Conservation (phyloP, 2,888 invertebrate species). For the Lamellibrachia satsuma region DNA sequence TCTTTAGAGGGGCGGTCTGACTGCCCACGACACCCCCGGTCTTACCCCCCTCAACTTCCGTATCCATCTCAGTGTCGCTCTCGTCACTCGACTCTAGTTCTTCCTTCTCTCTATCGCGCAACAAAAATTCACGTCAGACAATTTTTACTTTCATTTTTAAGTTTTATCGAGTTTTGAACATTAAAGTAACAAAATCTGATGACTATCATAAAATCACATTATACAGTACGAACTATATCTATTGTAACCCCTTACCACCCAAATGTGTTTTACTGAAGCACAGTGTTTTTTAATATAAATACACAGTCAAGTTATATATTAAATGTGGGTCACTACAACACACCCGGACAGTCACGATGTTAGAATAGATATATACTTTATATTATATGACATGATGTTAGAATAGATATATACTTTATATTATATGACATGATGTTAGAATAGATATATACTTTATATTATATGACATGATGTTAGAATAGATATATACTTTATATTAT, state of each 20-base stretch:
- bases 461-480: too few relatives aligned
- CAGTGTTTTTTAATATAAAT: neutral
- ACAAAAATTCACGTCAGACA: neutral
- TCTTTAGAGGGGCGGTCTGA: constrained; percentile 67
- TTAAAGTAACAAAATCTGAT: neutral
- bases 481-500: too few relatives aligned
- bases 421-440: too few relatives aligned
- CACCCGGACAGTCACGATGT: too few relatives aligned
- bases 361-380: too few relatives aligned
- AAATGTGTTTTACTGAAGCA: neutral
- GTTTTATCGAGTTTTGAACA: neutral
- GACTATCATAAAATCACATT: constrained; percentile 12
- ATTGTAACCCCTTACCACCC: neutral
- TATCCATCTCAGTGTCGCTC: constrained; percentile 58
- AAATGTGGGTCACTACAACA: too few relatives aligned
- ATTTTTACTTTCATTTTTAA: neutral
- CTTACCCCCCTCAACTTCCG: constrained; percentile 56
- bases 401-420: too few relatives aligned
- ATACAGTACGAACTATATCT: neutral
- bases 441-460: too few relatives aligned
- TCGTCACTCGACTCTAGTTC: constrained; percentile 61
- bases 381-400: too few relatives aligned
- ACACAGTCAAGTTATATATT: too few relatives aligned
- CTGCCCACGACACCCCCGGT: constrained; percentile 34
- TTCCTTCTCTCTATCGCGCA: constrained; percentile 28